A percentile compares a stretch with the other conserved stretches of the same genome.
Conservation (phyloP, 2,797 vertebrate genomes). For the Parambassis ranga region DNA sequence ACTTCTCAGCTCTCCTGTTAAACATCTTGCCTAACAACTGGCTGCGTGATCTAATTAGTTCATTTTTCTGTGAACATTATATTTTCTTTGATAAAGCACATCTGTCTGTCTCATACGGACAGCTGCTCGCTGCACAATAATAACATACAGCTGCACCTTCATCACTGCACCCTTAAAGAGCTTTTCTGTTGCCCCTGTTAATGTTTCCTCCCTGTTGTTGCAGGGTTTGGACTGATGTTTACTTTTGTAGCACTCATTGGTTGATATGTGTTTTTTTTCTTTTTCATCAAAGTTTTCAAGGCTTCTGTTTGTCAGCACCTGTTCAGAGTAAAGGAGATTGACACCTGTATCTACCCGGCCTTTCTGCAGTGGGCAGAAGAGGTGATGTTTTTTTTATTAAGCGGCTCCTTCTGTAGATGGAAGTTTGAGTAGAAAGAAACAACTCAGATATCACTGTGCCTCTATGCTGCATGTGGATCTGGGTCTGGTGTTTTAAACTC, state of each 20-base stretch:
- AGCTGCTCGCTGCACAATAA: constrained; percentile 28
- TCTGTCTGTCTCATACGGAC: constrained; percentile 16
- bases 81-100: constrained; percentile 28
- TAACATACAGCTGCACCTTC: constrained; percentile 16
- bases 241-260: not conserved
- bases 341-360: not conserved
- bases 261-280: not conserved
- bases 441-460: no score
- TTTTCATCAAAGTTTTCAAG: not conserved
- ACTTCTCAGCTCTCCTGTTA: not conserved
- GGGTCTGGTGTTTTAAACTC: no score
- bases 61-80: not conserved
- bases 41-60: constrained; percentile 5
- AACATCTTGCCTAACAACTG: constrained; percentile 11
- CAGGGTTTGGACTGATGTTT: not conserved
- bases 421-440: no score
- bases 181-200: no score
- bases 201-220: not conserved
- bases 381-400: not conserved
- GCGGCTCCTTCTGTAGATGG: not conserved
- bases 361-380: not conserved
- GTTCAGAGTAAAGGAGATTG: not conserved
- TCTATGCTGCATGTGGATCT: no score
- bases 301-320: not conserved
- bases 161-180: no score